A percentile compares a stretch with the other conserved stretches of the same genome.
Conservation (phyloP, 2,797 vertebrate genomes). For the Parauchenoglanis punctatus region DNA sequence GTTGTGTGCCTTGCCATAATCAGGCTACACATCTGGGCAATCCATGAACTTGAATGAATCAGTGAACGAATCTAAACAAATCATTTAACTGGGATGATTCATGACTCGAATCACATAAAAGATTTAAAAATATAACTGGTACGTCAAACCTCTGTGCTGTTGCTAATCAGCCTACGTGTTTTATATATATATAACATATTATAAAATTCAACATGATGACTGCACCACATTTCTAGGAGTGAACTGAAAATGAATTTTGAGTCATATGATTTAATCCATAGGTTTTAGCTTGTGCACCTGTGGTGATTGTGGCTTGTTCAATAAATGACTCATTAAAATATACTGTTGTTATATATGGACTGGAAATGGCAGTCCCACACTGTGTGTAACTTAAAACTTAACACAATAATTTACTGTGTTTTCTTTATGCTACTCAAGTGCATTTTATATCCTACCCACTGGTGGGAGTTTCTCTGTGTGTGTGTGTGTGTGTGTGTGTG, state of each 20-base stretch:
- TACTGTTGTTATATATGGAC: conserved; percentile 66
- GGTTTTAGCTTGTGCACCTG: conserved; percentile 48
- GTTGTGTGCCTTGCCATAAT: background rate
- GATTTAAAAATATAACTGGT: background rate
- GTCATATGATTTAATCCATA: conserved; percentile 42
- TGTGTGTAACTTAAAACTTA: conserved; percentile 65
- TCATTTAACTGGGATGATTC: background rate
- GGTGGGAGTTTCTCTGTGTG: conserved; percentile 40
- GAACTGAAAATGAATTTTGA: conserved; percentile 37
- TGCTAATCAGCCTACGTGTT: conserved; percentile 28
- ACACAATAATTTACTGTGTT: conserved; percentile 71
- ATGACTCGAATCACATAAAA: background rate
- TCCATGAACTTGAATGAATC: background rate
- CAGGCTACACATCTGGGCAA: too few relatives aligned
- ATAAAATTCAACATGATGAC: conserved; percentile 10
- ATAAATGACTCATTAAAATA: conserved; percentile 55
- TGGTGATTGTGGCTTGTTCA: conserved; percentile 52
- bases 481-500: conserved; percentile 33
- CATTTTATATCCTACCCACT: conserved; percentile 59
- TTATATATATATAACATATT: background rate
- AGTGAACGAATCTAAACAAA: background rate
- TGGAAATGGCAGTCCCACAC: conserved; percentile 67
- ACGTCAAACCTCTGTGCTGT: conserved; percentile 1
- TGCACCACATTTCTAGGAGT: conserved; percentile 16
- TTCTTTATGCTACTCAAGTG: conserved; percentile 65